Conservation (phyloP, 2,797 vertebrate genomes). For the Centropyge bicolor region DNA sequence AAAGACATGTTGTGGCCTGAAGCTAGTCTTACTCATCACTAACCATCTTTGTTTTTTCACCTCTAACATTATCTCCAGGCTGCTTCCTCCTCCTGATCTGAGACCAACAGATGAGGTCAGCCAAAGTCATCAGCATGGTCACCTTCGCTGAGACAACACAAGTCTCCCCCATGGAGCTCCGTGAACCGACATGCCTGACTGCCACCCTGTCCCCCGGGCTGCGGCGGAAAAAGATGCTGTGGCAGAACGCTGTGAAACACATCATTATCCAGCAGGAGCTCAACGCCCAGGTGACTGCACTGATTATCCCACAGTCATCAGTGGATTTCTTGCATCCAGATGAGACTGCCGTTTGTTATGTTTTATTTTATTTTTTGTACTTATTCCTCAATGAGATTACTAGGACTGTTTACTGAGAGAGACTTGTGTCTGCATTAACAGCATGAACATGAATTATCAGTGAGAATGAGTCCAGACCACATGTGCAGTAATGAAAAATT, state of each 20-base stretch:
- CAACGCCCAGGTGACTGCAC: constrained; percentile 71
- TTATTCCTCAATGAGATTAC: too few species aligned
- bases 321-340: not conserved
- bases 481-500: not conserved
- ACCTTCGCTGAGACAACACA: constrained; percentile 76
- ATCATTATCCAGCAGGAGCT: constrained; percentile 82
- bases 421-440: too few species aligned
- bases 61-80: constrained; percentile 25
- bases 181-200: constrained; percentile 63
- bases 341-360: too few species aligned
- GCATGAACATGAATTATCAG: too few species aligned
- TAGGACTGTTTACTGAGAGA: too few species aligned
- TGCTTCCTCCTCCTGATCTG: constrained; percentile 56
- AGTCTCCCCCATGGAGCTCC: constrained; percentile 67
- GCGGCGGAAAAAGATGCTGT: constrained; percentile 83
- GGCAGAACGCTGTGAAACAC: constrained; percentile 86
- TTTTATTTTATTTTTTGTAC: too few species aligned
- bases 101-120: constrained; percentile 53
- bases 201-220: constrained; percentile 77
- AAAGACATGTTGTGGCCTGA: not conserved
- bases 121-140: constrained; percentile 73
- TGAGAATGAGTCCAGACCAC: not conserved
- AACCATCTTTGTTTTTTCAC: not conserved
- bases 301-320: not conserved
- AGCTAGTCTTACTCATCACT: not conserved